A percentile compares a stretch with the other conserved stretches of the same genome.
These are phyloP conservation scores for Drosophila dunni DNA, from an alignment of 1,140 invertebrate genomes.

Conservation along the genomic window DNA sequence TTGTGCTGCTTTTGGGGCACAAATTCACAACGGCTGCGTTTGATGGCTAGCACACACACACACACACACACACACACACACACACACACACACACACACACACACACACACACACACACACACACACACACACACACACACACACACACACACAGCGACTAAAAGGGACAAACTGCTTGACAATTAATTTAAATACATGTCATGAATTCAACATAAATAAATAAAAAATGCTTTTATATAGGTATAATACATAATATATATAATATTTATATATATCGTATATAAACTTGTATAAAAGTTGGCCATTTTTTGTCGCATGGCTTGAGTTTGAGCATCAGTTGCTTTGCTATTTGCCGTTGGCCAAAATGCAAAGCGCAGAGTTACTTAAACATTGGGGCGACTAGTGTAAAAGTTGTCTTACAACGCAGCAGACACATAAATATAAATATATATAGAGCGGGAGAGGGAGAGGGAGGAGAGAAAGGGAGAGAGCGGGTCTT, in stretches of 20 bases:
- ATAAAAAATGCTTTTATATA: slow-evolving; percentile 12
- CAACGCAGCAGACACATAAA: slow-evolving; percentile 8
- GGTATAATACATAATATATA: too few species aligned
- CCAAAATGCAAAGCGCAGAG: slow-evolving; percentile 55
- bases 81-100: slow-evolving; percentile 24
- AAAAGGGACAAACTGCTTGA: slow-evolving; percentile 61
- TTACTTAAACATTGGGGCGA: slow-evolving; percentile 60
- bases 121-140: slow-evolving; percentile 29
- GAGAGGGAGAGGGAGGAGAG: neutral
- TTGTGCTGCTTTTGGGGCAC: slow-evolving; percentile 50
- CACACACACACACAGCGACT: slow-evolving; percentile 1
- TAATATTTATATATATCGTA: too few species aligned
- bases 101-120: slow-evolving; percentile 7
- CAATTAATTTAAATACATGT: slow-evolving; percentile 79
- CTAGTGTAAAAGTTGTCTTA: slow-evolving; percentile 63
- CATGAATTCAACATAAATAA: slow-evolving; percentile 80
- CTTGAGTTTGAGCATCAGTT: slow-evolving; percentile 28
- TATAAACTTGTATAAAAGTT: slow-evolving; percentile 25
- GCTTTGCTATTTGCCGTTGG: slow-evolving; percentile 49
- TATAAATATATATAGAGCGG: too few species aligned
- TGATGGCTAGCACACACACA: slow-evolving; percentile 36
- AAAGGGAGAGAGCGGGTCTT: neutral
- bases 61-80: slow-evolving; percentile 15
- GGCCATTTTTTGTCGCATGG: slow-evolving; percentile 55
- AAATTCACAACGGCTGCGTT: slow-evolving; percentile 45